These are phyloP conservation scores for Phacellophora camtschatica DNA, from an alignment of 30 jellyfish, hydroid and myxozoan genomes.

Conservation along the genomic window DNA sequence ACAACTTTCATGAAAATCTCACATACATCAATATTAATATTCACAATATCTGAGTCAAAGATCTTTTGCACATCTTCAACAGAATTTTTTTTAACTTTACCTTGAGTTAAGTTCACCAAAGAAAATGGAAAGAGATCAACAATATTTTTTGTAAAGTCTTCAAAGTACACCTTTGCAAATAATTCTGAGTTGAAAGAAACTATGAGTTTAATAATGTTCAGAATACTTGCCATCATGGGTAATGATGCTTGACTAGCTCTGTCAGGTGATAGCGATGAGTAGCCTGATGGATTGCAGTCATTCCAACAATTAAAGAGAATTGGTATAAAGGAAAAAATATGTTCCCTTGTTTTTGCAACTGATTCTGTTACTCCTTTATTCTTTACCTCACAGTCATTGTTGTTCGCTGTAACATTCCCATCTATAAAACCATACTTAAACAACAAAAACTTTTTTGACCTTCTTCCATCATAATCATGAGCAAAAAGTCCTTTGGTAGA, in stretches of 20 bases:
- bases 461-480: neutral
- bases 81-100: neutral
- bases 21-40: constrained; percentile 20
- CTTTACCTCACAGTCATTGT: neutral
- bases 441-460: neutral
- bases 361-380: neutral
- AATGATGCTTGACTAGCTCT: neutral
- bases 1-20: constrained; percentile 5
- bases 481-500: neutral
- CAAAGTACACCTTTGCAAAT: neutral
- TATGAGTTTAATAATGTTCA: neutral
- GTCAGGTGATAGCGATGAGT: constrained; percentile 19
- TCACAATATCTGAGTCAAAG: neutral
- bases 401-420: neutral
- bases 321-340: constrained; percentile 42
- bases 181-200: neutral
- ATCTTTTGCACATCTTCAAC: neutral
- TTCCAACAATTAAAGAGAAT: constrained; percentile 74
- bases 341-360: neutral
- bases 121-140: constrained; percentile 39
- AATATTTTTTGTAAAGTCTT: neutral
- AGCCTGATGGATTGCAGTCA: constrained; percentile 61
- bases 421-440: neutral
- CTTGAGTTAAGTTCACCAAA: neutral
- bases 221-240: constrained; percentile 5